Evolutionary conservation across 2,888 invertebrate genomes (phyloP), one percentile per base, ranked within the genome.

Genomic region (Tetanocera ferruginea): DNA sequence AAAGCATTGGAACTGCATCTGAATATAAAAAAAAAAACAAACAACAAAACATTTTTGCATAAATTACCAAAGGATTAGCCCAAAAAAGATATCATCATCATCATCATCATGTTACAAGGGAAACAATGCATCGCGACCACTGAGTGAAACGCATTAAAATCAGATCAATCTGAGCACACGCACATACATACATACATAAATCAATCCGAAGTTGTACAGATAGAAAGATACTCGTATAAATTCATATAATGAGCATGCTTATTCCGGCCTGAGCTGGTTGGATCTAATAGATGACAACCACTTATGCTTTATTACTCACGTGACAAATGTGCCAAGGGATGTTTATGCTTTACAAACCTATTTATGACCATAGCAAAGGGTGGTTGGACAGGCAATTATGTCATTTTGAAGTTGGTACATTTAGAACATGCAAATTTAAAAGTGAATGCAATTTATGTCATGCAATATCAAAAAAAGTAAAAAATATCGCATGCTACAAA

Each of bases 61-160:
- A 74, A 74, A 74, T 74, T 74, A 74, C 14, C 49, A 49, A 49
- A 62, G 73, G 73, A 62, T 74, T 74, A 74, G 25, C 25, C 60
- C 14, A 62, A 19, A 43, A 73, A n/a, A 64, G 49, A 62, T 51
- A 34, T 64, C 52, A 62, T 43, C 72, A 72, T 34, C 34, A 37
- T n/a, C 72, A 64, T 64, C 23, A 8, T 19, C 43, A 23, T 43
- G 25, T 14, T 52, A 25, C 70, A 49, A 9, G 28, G 52, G 70
- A 52, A 52, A 52, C 25, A 19, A 23, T 69, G 23, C 49, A 69
- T 23, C 49, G 23, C 25, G 43, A 37, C 43, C 19, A 69, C 43
- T 23, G 14, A 25, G 25, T 6, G 67, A 14, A 52, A n/a, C 51
- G 55, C 19, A 67, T 37, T n/a, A n/a, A 57, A 37, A 60, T 72